A percentile compares a stretch with the other conserved stretches of the same genome.
These are phyloP conservation scores for Drosophila ananassae DNA, from an alignment of 1,140 invertebrate genomes.

Conservation along the genomic window DNA sequence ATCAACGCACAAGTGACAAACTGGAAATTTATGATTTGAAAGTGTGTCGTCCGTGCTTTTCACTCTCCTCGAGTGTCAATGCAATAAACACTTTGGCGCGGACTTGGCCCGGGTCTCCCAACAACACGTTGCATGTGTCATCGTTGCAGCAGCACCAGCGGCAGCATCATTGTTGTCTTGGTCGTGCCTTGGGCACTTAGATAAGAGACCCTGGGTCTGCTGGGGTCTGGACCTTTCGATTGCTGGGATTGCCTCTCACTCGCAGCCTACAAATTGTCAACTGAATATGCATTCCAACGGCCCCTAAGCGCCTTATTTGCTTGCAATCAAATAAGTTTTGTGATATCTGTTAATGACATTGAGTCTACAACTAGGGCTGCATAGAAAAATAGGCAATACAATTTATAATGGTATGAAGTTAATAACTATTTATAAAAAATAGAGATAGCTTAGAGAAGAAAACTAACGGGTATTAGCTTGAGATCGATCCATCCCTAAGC, in stretches of 20 bases:
- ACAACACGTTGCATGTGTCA: conserved; percentile 73
- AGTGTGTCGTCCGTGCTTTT: conserved; percentile 58
- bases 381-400: neutral
- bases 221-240: conserved; percentile 13
- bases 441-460: neutral
- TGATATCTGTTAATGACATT: conserved; percentile 49
- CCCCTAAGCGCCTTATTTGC: conserved; percentile 65
- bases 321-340: conserved; percentile 71
- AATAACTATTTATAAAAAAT: neutral
- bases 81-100: conserved; percentile 72
- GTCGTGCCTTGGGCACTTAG: conserved; percentile 70
- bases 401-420: neutral
- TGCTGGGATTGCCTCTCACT: conserved; percentile 15
- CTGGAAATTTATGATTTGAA: conserved; percentile 79
- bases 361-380: conserved; percentile 45
- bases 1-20: conserved; percentile 77
- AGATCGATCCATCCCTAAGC: conserved; percentile 62
- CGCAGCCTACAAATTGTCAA: conserved; percentile 67
- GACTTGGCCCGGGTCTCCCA: conserved; percentile 13
- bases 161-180: conserved; percentile 44
- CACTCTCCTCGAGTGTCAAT: conserved; percentile 66
- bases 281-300: conserved; percentile 56
- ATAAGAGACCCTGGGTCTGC: conserved; percentile 47
- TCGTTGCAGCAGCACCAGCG: conserved; percentile 34
- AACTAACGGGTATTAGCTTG: neutral